A percentile compares a stretch with the other conserved stretches of the same genome.
Evolutionary conservation across 2,113 vertebrate species (phyloP).

Genomic region (Callipepla squamata): DNA sequence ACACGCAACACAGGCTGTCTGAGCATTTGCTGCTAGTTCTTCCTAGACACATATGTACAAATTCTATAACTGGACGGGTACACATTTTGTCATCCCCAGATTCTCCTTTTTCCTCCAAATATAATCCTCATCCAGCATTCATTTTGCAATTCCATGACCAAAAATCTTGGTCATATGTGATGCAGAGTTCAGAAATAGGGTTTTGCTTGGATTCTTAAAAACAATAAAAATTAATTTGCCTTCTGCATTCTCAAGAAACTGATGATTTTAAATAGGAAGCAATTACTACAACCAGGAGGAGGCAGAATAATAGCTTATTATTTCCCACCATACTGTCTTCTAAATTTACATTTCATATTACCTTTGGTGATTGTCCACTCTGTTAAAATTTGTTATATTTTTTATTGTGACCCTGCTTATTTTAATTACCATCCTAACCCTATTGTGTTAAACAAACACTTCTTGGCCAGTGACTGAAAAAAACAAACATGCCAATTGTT

Average conservation of each 20-base stretch:
- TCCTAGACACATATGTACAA: not conserved
- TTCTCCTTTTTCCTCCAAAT: not conserved
- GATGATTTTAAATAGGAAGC: not conserved
- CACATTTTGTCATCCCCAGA: not conserved
- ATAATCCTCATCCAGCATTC: not conserved
- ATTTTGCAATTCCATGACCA: not conserved
- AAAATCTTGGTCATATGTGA: not conserved
- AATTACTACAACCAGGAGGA: not conserved
- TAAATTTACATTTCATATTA: not conserved
- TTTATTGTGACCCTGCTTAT: conserved; percentile 11
- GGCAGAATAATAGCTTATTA: not conserved
- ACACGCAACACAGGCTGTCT: not conserved
- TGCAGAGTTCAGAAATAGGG: not conserved
- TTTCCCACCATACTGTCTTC: not conserved
- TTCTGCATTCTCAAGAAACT: not conserved
- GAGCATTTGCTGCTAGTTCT: not conserved
- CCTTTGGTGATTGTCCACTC: not conserved
- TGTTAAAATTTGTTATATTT: not conserved
- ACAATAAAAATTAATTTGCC: not conserved
- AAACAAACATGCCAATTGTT: conserved; percentile 12
- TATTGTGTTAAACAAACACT: conserved; percentile 47
- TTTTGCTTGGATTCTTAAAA: conserved; percentile 3
- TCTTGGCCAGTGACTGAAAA: conserved; percentile 26
- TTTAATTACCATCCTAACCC: conserved; percentile 39
- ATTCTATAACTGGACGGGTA: not conserved